Base-by-base conservation (phyloP, 23 tunicate species). In the Aplidium turbinatum region DNA sequence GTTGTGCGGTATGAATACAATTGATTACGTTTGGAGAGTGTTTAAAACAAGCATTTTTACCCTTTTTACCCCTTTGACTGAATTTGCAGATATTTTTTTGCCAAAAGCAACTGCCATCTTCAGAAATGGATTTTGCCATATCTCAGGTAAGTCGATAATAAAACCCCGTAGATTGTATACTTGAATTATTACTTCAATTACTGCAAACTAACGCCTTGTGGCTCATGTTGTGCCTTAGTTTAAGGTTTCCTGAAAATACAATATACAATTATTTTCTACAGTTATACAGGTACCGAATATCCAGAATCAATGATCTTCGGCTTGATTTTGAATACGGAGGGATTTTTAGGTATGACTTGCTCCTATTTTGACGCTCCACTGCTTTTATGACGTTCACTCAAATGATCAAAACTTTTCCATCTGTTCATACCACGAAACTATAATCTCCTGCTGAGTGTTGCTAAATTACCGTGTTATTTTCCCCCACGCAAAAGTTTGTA, bases 271-370 rank as follows among this genome's bases (percentile, higher is more conserved):
- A n/a, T 52, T 31, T 7, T 47, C 26, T 47, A 13, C 57, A 86
- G 93, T 45, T 86, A 86, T 77, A 86, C 87, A 20, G 95, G 95
- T n/a, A 87, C 95, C 31, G 95, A 87, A 52, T 72, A 81, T 67
- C 95, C 95, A 2, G 95, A 87, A 47, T 87, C 95, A 5, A 87
- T 85, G 76, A 40, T 75, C 3, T 87, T 87, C 48, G 95, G 95
- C 7, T 33, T 87, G 31, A 55, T 87, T 32, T 22, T 87, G 18
- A 87, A 87, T 63, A 54, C 58, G 2, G 95, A 86, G 73, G 93
- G 93, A 34, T 86, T 86, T 30, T 32, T 86, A 11, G 93, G 93
- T 58, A 32, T 67, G 73, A n/a, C 29, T 7, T 9, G 9, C 48
- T 9, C 48, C 48, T 42, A 9, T 9, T 16, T 42, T 9, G 16